Base-by-base conservation (phyloP, 2,888 invertebrate species). In the Phorcus lineatus region DNA sequence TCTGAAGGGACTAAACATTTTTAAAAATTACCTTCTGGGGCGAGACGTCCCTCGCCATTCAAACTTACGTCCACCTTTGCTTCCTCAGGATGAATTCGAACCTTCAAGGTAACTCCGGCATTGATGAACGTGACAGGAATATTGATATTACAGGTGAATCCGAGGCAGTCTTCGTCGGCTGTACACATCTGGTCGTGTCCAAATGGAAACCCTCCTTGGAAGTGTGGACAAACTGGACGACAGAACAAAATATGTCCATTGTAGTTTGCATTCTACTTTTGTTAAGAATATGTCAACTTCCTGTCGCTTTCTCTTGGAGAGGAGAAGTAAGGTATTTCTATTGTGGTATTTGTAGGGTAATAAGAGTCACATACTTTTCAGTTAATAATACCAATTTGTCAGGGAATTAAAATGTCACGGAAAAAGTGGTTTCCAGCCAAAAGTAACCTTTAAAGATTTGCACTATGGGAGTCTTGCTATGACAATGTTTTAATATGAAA, bases 121-220 rank as follows among this genome's bases (percentile, higher is more conserved):
- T 62, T 28, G 2, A 62, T 24, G n/a, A 16, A 28, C 2, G n/a
- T 13, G 11, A n/a, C 52, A 1, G 22, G 52, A 16, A 78, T 24
- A 1, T 66, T 28, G 6, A 70, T 17, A 19, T 54, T 22, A 31
- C 78, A 78, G 11, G 24, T 31, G 16, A 78, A 19, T 19, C 78
- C 78, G 9, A 67, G 53, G 19, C 78, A 78, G 24, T 78, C 78
- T 9, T 53, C 36, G 31, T 78, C 70, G 17, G 78, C 67, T 16
- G 52, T 70, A 54, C 78, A 78, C 17, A 70, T 67, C 28, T 78
- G 78, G 17, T 62, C 67, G 13, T 22, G n/a, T 24, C 70, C 70
- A 17, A 13, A 22, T 1, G 70, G 53, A 6, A 78, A 62, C 6
- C 54, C 70, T 16, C n/a, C 31, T 19, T 52, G 31, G 28, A 78